Evolutionary conservation across 2,797 vertebrate species (phyloP).

Genomic region (Enteromius thamalakanensis): DNA sequence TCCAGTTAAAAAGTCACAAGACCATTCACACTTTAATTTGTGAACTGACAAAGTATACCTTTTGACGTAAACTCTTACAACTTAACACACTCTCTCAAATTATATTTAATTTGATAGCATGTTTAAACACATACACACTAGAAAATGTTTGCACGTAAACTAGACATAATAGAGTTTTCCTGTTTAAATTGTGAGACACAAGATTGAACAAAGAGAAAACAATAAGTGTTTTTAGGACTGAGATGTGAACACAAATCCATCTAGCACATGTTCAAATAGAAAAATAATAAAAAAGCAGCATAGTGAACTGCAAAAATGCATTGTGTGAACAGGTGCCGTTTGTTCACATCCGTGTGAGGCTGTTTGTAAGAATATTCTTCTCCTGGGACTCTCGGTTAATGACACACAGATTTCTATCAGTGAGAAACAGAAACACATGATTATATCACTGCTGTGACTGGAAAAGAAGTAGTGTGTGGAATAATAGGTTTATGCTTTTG

Average conservation of each 20-base stretch:
- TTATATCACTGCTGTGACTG: neutral
- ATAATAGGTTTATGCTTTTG: neutral
- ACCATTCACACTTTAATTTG: neutral
- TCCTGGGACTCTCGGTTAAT: neutral
- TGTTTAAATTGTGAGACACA: neutral
- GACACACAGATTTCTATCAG: neutral
- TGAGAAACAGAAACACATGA: neutral
- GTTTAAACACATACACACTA: neutral
- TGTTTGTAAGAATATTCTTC: slow-evolving; percentile 21
- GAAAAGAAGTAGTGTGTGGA: neutral
- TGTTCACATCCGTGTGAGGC: neutral
- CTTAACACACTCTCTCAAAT: neutral
- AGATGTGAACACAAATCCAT: neutral
- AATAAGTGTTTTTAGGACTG: neutral
- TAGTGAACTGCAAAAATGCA: neutral
- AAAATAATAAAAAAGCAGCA: neutral
- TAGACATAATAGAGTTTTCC: neutral
- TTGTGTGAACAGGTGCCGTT: neutral
- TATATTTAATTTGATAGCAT: neutral
- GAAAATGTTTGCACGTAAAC: neutral
- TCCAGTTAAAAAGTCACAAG: neutral
- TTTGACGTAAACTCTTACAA: neutral
- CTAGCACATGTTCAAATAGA: neutral
- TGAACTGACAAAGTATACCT: neutral
- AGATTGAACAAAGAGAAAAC: neutral